Base-by-base conservation (phyloP, 1,140 invertebrate species). In the Maconellicoccus hirsutus region DNA sequence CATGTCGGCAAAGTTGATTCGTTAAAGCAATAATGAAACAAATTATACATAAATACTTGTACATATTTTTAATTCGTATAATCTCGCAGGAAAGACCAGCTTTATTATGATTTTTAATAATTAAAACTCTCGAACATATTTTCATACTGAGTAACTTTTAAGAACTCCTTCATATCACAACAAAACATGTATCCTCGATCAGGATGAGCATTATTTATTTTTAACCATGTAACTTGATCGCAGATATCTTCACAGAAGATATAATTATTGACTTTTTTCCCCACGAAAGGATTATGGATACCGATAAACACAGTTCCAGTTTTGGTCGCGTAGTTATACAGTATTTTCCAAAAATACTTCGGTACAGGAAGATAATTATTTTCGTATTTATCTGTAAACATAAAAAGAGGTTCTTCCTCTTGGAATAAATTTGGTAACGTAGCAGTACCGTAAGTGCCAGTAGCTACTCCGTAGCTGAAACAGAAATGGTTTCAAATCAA, bases 181-280 rank as follows among this genome's bases (percentile, higher is more conserved):
- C 70, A 76, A 69, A 74, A 76, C 19, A 73, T 73, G 70, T 73
- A 75, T n/a, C 76, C 76, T 42, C 71, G 73, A 25, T 73, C 22
- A 21, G 70, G 70, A 69, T 75, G 70, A 14, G 21, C 71, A 4
- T 42, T 71, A 33, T 74, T 42, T 73, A 75, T 75, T 14, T 70
- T 73, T 0, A 75, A 61, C 76, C 76, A 77, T n/a, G 70, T 42
- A 7, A 76, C 63, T 70, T 74, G 69, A 66, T 63, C 21, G 38
- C 76, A 76, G 0, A 74, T 39, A 29, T 73, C 59, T 8, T 73
- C 69, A 39, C 76, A 75, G 22, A 75, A 52, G 26, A 72, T n/a
- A 4, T 66, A 33, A 4, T 21, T 22, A 8, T 70, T 71, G 16
- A n/a, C 1, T 12, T 59, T 71, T 25, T 39, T 61, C 21, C 71